phyloP scores from a whole-genome alignment of 2,888 invertebrate genomes.

The Leptinotarsa haldemani region DNA sequence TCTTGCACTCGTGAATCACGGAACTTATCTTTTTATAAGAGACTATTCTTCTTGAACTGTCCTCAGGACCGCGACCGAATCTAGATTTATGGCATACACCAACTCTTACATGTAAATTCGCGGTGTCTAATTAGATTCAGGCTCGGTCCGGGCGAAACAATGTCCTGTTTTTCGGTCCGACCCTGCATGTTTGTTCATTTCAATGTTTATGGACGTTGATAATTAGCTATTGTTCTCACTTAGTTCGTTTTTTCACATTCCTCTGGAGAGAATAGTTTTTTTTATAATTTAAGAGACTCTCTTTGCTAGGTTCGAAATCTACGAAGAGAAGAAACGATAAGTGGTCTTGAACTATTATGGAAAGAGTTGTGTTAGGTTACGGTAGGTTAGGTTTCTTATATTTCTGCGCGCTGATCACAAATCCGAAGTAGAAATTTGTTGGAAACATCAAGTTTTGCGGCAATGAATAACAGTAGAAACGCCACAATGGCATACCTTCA shows the following conservation, averaged over 20 bases:
- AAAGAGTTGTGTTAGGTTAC: no score
- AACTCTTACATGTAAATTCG: slow-evolving; percentile 55
- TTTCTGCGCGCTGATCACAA: no score
- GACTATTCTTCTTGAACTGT: slow-evolving; percentile 54
- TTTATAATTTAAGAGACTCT: no score
- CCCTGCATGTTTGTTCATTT: background rate
- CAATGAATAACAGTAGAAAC: no score
- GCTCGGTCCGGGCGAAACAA: slow-evolving; percentile 14
- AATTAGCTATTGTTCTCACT: slow-evolving; percentile 14
- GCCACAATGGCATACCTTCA: no score
- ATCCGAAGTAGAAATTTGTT: no score
- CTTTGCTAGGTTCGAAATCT: no score
- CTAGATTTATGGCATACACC: slow-evolving; percentile 53
- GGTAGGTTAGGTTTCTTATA: no score
- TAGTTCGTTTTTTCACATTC: background rate
- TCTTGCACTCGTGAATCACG: slow-evolving; percentile 58
- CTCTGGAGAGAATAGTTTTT: background rate
- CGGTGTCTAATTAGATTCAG: slow-evolving; percentile 25
- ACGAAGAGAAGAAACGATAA: no score
- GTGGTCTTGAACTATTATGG: no score
- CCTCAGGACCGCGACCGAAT: slow-evolving; percentile 41
- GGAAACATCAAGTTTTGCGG: no score
- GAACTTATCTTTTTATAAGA: slow-evolving; percentile 54
- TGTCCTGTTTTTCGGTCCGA: slow-evolving; percentile 10
- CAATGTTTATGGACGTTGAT: slow-evolving; percentile 6